Conservation (phyloP, 2,113 vertebrate genomes). For the Symphodus melops region DNA sequence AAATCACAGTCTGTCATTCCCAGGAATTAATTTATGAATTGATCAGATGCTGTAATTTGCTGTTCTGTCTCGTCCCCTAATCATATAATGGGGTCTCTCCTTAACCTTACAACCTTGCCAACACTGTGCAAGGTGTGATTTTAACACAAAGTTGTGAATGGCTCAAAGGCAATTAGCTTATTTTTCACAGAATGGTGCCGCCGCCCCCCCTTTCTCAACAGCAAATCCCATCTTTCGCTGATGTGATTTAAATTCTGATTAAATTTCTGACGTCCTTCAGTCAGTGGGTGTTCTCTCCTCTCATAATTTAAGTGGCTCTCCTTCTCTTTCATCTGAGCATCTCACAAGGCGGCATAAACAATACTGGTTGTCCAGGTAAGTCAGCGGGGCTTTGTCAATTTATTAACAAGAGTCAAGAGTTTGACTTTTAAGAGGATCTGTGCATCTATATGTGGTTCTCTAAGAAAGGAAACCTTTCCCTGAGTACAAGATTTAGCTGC, state of each 20-base stretch:
- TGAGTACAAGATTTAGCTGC: slow-evolving; percentile 30
- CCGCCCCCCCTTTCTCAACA: slow-evolving; percentile 4
- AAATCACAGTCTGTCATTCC: slow-evolving; percentile 22
- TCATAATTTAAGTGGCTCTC: slow-evolving; percentile 54
- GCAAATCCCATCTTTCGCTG: slow-evolving; percentile 75
- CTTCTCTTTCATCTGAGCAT: slow-evolving; percentile 28
- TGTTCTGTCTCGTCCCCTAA: slow-evolving; percentile 60
- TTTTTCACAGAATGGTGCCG: slow-evolving; percentile 60
- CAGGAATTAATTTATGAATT: slow-evolving; percentile 64
- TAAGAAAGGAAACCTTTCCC: slow-evolving; percentile 12
- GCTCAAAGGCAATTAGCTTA: slow-evolving; percentile 75
- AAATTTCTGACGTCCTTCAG: slow-evolving; percentile 79
- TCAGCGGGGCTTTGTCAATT: slow-evolving; percentile 18
- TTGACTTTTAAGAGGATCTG: slow-evolving; percentile 36
- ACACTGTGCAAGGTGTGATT: slow-evolving; percentile 30
- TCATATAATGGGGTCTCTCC: slow-evolving; percentile 71
- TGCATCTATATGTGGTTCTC: slow-evolving; percentile 41
- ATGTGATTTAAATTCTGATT: slow-evolving; percentile 84
- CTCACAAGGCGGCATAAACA: slow-evolving; percentile 39
- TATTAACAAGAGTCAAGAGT: slow-evolving; percentile 39
- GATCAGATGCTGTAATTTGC: slow-evolving; percentile 61
- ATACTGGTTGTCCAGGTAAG: slow-evolving; percentile 17
- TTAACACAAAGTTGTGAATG: slow-evolving; percentile 61
- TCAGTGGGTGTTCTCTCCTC: slow-evolving; percentile 46
- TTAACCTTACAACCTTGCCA: slow-evolving; percentile 69